Evolutionary conservation across 1,140 invertebrate genomes (phyloP), one percentile per base, ranked within the genome.

Genomic region (Atta texana): DNA sequence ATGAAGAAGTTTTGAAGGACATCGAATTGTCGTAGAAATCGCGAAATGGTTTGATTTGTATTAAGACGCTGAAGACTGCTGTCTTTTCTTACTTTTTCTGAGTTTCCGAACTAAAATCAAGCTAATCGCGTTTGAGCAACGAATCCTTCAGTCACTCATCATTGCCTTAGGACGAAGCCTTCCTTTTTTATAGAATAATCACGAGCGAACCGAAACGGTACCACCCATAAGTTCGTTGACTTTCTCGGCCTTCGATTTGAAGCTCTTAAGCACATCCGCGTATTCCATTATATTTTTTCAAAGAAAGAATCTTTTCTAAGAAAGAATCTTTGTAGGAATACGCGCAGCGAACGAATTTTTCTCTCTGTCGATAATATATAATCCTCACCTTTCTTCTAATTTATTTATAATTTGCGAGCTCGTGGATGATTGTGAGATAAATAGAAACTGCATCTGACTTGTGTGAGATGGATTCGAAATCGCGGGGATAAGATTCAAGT

Each of bases 141-240:
- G 49, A 81, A 69, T 28, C 21, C 61, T 69, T 75, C 57, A 72
- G n/a, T 51, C n/a, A 39, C 69, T 84, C 69, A 69, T 63, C 39
- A 44, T 84, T 75, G 55, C 69, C 80, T 84, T 84, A 84, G 39
- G 16, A 75, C 18, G 55, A 61, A n/a, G 69, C 69, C 69, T 75
- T 84, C 18, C n/a, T 72, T 24, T 53, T 82, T 82, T 84, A 34
- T 51, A 75, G 6, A 31, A 61, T 63, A 31, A 84, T 28, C 21
- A 39, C 69, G 18, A 24, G 49, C 75, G 16, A 49, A 51, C 24
- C 28, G 24, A 31, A 69, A 12, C 21, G 64, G 64, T 39, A 7
- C n/a, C 49, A n/a, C 14, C 31, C 28, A 21, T 28, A 72, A 31
- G 53, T 31, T 82, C 49, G 74, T 5, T 14, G 53, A 12, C 24